Base-by-base conservation (phyloP, 2,797 vertebrate species). In the Diglossa cyanea region DNA sequence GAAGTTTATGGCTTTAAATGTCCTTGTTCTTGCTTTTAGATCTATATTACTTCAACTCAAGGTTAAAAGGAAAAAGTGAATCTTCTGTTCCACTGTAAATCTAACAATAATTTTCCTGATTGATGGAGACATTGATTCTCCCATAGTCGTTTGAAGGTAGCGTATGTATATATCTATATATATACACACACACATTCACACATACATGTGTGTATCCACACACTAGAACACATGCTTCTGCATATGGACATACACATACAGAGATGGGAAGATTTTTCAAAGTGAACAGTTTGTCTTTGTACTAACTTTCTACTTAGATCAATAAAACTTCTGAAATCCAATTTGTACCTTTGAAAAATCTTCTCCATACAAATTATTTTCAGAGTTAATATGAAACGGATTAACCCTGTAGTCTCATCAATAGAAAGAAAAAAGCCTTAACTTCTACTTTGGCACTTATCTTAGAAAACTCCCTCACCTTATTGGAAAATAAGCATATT, bases 21-120 rank as follows among this genome's bases (percentile, higher is more conserved):
- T 53, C 83, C 66, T 86, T 88, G 47, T 85, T 97, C 93, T 96
- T 96, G 79, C 74, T 97, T 97, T 96, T 95, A 95, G 80, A 72
- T 68, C 28, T 20, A 9, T 85, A 77, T 63, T 88, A 44, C 39
- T 82, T 61, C 73, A 91, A 54, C 26, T 70, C 72, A 93, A 94
- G 73, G 86, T 93, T 78, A 96, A 94, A 95, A 86, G 33, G 40
- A 94, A 85, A 83, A 75, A 95, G 10, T 19, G 91, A 66, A 84
- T 89, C 42, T 90, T 72, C 24, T 81, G n/a, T 51, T 39, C 26
- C 9, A 50, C 28, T 89, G 87, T n/a, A 73, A 71, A 96, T 96
- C 66, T 9, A 90, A 60, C 21, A 88, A 33, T 54, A 78, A 63
- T 93, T 97, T 96, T 88, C 72, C 45, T 50, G 18, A 90, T 63